A percentile compares a stretch with the other conserved stretches of the same genome.
These are phyloP conservation scores for Nerophis ophidion DNA, from an alignment of 2,113 vertebrate genomes.

Conservation along the genomic window DNA sequence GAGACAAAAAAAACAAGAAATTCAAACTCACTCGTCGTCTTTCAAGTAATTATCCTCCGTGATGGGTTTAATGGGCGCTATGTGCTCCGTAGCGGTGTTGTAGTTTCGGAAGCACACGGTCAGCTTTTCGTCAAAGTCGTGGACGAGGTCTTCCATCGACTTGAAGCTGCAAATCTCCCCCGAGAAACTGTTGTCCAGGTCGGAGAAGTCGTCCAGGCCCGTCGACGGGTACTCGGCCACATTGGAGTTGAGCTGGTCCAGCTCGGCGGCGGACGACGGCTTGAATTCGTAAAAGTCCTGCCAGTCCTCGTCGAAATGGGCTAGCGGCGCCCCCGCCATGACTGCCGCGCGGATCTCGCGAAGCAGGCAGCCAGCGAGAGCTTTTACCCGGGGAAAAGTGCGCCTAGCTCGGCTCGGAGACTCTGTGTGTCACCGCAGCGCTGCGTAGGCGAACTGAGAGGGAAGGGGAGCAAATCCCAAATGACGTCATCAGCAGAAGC, in stretches of 20 bases:
- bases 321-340: constrained; percentile 81
- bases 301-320: constrained; percentile 91
- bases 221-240: constrained; percentile 54
- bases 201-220: constrained; percentile 67
- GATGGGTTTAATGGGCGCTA: constrained; percentile 79
- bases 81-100: constrained; percentile 71
- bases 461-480: accelerated
- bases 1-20: constrained; percentile 28
- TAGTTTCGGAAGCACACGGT: constrained; percentile 84
- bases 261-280: constrained; percentile 60
- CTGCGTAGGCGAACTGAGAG: neutral
- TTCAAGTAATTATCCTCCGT: constrained; percentile 82
- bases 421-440: neutral
- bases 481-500: constrained; percentile 16
- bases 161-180: constrained; percentile 75
- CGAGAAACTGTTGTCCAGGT: constrained; percentile 74
- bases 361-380: neutral
- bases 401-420: constrained; percentile 17
- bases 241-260: constrained; percentile 72
- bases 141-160: constrained; percentile 78
- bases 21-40: constrained; percentile 86
- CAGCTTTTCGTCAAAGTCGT: constrained; percentile 84
- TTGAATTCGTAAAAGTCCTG: constrained; percentile 96
- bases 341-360: constrained; percentile 39
- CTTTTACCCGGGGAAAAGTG: neutral